Conservation (phyloP, 2,113 vertebrate genomes). For the Sturnira hondurensis region DNA sequence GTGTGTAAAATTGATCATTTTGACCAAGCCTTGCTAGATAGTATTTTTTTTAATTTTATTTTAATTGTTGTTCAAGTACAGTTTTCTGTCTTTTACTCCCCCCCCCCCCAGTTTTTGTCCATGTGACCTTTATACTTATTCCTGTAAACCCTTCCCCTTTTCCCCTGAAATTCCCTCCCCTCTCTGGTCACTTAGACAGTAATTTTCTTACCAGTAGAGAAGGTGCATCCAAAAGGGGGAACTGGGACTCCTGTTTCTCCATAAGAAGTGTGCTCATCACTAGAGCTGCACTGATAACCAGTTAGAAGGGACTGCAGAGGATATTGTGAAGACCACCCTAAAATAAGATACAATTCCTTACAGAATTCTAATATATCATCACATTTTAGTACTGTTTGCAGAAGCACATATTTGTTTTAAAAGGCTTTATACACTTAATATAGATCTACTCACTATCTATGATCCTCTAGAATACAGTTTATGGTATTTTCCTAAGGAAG, state of each 20-base stretch:
- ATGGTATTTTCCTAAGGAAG: background rate
- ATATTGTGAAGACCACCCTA: constrained; percentile 78
- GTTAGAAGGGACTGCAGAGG: constrained; percentile 87
- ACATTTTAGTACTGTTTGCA: constrained; percentile 16
- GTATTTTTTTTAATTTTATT: too few relatives aligned
- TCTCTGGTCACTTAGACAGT: too few relatives aligned
- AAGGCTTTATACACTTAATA: background rate
- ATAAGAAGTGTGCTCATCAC: constrained; percentile 90
- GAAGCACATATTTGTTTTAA: background rate
- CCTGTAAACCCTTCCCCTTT: too few relatives aligned
- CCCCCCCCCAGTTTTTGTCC: too few relatives aligned
- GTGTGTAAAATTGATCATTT: background rate
- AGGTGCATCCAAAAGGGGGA: constrained; percentile 94
- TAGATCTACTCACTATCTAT: background rate
- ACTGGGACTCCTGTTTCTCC: constrained; percentile 87
- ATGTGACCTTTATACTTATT: too few relatives aligned
- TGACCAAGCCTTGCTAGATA: background rate
- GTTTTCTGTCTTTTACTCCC: too few relatives aligned
- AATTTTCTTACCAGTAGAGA: constrained; percentile 86
- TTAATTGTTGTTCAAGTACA: too few relatives aligned
- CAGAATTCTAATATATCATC: background rate
- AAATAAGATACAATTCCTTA: constrained; percentile 43
- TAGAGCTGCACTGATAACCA: constrained; percentile 84
- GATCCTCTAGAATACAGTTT: background rate
- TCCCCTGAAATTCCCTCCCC: too few relatives aligned